Conservation (phyloP, 2,113 vertebrate species). For the Acanthisitta chloris region DNA sequence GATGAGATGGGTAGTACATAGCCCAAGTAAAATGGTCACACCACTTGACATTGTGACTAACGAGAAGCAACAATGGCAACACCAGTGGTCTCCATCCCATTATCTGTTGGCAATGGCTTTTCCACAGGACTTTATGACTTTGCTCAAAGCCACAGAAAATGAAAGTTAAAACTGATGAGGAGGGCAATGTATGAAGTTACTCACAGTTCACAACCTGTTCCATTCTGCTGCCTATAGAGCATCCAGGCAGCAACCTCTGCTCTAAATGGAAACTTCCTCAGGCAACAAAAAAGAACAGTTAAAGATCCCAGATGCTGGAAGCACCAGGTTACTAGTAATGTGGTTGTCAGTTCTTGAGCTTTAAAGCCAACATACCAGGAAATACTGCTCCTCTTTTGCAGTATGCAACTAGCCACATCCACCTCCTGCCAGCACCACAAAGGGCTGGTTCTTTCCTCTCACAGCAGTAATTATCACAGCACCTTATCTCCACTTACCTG, state of each 20-base stretch:
- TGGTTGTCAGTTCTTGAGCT: neutral
- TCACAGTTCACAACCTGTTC: neutral
- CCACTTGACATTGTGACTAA: neutral
- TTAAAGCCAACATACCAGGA: neutral
- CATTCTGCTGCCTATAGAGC: neutral
- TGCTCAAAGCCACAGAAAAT: neutral
- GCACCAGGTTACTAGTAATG: neutral
- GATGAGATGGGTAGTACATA: neutral
- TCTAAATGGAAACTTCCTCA: neutral
- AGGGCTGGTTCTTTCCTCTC: neutral
- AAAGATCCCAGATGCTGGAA: neutral
- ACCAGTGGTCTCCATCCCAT: accelerated
- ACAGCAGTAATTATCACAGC: neutral
- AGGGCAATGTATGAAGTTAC: neutral
- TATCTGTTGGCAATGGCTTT: neutral
- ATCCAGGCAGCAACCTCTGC: neutral
- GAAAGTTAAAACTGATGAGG: neutral
- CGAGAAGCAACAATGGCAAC: neutral
- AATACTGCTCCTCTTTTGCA: neutral
- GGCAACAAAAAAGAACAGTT: neutral
- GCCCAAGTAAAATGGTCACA: neutral
- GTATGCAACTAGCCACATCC: neutral
- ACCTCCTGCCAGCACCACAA: neutral
- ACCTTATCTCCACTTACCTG: neutral
- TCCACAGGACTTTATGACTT: neutral